A percentile compares a stretch with the other conserved stretches of the same genome.
Conservation (phyloP, 53 echinoderm and acorn worm species). For the Temnopleurus reevesii region DNA sequence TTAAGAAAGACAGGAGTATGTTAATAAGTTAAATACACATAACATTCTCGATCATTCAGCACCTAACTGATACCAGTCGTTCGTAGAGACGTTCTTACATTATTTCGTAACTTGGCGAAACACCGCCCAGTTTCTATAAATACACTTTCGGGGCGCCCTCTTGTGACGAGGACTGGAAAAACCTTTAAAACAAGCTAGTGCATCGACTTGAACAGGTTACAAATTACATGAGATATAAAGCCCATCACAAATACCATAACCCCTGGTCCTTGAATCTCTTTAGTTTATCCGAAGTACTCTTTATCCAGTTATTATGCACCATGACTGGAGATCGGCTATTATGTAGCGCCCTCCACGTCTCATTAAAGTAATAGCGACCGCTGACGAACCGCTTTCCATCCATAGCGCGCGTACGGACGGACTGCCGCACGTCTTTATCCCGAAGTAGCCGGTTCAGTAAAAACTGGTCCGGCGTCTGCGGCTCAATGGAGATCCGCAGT, state of each 20-base stretch:
- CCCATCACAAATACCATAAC: slow-evolving; percentile 63
- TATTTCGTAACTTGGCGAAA: too few relatives aligned
- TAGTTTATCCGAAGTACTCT: slow-evolving; percentile 56
- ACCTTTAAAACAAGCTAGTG: too few relatives aligned
- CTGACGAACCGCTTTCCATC: slow-evolving; percentile 60
- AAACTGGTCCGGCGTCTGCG: not conserved
- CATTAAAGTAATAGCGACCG: slow-evolving; percentile 67
- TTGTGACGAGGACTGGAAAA: too few relatives aligned
- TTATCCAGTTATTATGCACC: slow-evolving; percentile 82
- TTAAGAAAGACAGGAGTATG: too few relatives aligned
- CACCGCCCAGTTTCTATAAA: too few relatives aligned
- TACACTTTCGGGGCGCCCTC: too few relatives aligned
- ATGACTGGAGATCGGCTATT: slow-evolving; percentile 47
- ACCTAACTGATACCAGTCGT: too few relatives aligned
- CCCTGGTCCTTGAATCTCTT: slow-evolving; percentile 54
- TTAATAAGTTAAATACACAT: too few relatives aligned
- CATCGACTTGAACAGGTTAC: too few relatives aligned
- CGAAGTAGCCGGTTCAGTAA: not conserved
- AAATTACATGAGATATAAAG: too few relatives aligned
- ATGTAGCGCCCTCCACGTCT: slow-evolving; percentile 18
- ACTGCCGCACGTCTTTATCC: not conserved
- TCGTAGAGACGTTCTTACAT: too few relatives aligned
- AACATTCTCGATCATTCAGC: too few relatives aligned
- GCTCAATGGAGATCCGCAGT: slow-evolving; percentile 13
- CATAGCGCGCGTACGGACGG: not conserved